Base-by-base conservation (phyloP, 2,888 invertebrate genomes). In the Gastracanthus pulcherrimus region DNA sequence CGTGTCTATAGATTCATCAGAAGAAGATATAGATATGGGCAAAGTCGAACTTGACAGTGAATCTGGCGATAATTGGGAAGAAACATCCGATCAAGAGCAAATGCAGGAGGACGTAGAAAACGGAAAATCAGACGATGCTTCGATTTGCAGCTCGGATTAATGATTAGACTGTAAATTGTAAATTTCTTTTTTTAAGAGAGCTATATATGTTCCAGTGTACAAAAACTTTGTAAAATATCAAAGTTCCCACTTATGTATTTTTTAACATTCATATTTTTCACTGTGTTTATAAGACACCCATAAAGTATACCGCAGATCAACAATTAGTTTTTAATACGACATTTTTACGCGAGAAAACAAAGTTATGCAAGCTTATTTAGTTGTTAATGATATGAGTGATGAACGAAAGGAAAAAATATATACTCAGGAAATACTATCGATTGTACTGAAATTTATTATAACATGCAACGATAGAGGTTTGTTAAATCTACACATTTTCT, bases 31-130 rank as follows among this genome's bases (percentile, higher is more conserved):
- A 3, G 89, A 88, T 48, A 82, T 90, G 16, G 88, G 87, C n/a
- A 90, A 89, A 75, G 84, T 86, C 3, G 90, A 89, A 58, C 72
- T 87, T n/a, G 88, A 85, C 45, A 90, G 89, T 19, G 91, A 90
- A 83, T 91, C 91, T 0, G 91, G 89, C 60, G 89, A 90, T 11
- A 88, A 89, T 84, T 91, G 91, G 91, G 90, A 90, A 76, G 90
- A 91, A 82, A 87, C 89, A 60, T 90, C 90, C 0, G 89, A 91
- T 83, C 87, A 87, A 51, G 89, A 89, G 16, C 85, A 86, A 6
- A 84, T 83, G 45, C 85, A 89, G 71, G 88, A 88, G 51, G 88
- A 88, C 55, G 79, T 85, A 29, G 88, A 88, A 64, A 88, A 88
- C 77, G 86, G 86, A 55, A 87, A 86, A 85, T 88, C 87, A 7